Conservation (phyloP, 2,113 vertebrate genomes). For the Anhinga anhinga region DNA sequence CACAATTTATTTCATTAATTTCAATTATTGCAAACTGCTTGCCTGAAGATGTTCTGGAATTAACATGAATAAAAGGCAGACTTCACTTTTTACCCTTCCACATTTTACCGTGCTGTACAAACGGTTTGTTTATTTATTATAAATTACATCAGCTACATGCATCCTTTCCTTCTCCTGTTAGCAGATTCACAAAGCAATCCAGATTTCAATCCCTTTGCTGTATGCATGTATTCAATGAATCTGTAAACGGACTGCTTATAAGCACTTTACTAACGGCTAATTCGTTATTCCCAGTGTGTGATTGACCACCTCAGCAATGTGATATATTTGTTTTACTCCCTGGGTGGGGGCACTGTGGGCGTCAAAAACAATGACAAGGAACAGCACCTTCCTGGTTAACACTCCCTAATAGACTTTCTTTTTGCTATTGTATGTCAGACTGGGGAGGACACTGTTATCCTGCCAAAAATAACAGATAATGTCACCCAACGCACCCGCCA, state of each 20-base stretch:
- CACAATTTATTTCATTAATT: not conserved
- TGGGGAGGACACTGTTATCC: not conserved
- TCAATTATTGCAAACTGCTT: not conserved
- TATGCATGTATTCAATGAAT: not conserved
- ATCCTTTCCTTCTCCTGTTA: fast-evolving
- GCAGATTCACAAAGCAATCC: no score
- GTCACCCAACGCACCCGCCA: not conserved
- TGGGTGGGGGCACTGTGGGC: not conserved
- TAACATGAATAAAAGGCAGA: not conserved
- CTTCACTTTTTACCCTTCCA: not conserved
- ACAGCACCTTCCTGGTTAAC: not conserved
- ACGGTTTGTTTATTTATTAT: not conserved
- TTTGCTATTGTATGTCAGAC: not conserved
- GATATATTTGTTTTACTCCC: not conserved
- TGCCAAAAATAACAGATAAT: not conserved
- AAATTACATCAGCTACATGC: not conserved
- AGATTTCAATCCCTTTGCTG: not conserved
- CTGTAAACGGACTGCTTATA: not conserved
- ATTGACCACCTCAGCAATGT: not conserved
- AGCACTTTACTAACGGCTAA: not conserved
- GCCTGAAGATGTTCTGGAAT: not conserved
- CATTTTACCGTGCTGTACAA: not conserved
- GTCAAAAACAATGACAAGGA: not conserved
- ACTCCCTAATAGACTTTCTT: not conserved
- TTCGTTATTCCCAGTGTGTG: not conserved